Evolutionary conservation across 2,888 invertebrate species (phyloP).

Genomic region (Phalera bucephala): DNA sequence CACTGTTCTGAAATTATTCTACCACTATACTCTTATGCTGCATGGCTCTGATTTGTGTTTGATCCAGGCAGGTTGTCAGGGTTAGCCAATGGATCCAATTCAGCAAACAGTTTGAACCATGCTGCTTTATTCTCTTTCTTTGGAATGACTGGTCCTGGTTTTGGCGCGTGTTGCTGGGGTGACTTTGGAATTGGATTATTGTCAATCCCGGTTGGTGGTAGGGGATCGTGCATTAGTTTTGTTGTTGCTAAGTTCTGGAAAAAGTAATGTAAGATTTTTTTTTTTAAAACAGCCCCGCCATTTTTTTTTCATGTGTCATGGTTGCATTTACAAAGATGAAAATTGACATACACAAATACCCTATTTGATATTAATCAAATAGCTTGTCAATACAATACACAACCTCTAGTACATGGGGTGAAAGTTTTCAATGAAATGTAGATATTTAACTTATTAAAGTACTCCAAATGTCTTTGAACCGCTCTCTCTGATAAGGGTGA

Average conservation of each 20-base stretch:
- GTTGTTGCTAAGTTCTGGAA: slow-evolving; percentile 52
- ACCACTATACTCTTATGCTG: slow-evolving; percentile 57
- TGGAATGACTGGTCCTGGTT: slow-evolving; percentile 35
- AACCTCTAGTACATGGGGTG: too few relatives aligned
- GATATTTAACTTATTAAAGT: too few relatives aligned
- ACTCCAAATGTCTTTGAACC: too few relatives aligned
- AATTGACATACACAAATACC: too few relatives aligned
- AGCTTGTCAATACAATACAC: too few relatives aligned
- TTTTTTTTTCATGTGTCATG: too few relatives aligned
- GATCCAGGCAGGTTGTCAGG: slow-evolving; percentile 84
- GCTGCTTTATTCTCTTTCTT: slow-evolving; percentile 82
- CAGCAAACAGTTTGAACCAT: slow-evolving; percentile 97
- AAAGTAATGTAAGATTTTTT: neutral
- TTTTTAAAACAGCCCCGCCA: too few relatives aligned
- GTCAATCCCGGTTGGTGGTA: slow-evolving; percentile 39
- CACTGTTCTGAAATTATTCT: too few relatives aligned
- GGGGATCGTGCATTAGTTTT: slow-evolving; percentile 44
- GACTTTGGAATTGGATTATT: slow-evolving; percentile 31
- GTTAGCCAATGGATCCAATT: slow-evolving; percentile 95
- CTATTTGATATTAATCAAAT: too few relatives aligned
- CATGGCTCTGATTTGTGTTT: slow-evolving; percentile 75
- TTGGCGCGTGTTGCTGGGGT: slow-evolving; percentile 7
- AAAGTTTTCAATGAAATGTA: too few relatives aligned
- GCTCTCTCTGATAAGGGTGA: too few relatives aligned
- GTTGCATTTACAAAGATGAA: too few relatives aligned